Conservation (phyloP, 2,888 invertebrate genomes). For the Oxytorus armatus region DNA sequence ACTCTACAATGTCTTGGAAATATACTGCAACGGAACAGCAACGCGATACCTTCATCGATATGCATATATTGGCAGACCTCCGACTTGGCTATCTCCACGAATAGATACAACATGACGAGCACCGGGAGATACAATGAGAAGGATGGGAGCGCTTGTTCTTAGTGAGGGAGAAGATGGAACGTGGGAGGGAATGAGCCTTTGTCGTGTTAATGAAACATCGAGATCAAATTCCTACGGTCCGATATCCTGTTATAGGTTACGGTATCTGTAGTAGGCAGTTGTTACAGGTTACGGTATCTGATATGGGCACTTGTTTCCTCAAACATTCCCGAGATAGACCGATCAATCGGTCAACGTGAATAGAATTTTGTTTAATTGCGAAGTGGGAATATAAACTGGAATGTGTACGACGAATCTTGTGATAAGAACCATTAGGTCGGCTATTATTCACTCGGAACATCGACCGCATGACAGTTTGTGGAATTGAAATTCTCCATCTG, state of each 20-base stretch:
- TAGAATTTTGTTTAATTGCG: background rate
- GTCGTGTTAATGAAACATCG: constrained; percentile 54
- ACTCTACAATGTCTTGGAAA: constrained; percentile 26
- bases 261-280: background rate
- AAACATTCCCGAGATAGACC: background rate
- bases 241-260: constrained; percentile 9
- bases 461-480: background rate
- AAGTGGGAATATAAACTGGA: background rate
- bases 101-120: constrained; percentile 51
- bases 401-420: background rate
- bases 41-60: constrained; percentile 54
- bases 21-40: constrained; percentile 41
- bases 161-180: background rate
- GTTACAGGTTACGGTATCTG: background rate
- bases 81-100: constrained; percentile 16
- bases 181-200: constrained; percentile 25
- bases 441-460: background rate
- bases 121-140: constrained; percentile 29
- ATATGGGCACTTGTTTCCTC: background rate
- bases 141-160: constrained; percentile 24
- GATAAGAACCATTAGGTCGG: background rate
- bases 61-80: constrained; percentile 49
- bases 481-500: background rate
- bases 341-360: background rate
- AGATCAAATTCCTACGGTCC: constrained; percentile 41